Evolutionary conservation across 2,888 invertebrate species (phyloP), one percentile per base, ranked within the genome.

Genomic region (Trichopoda pennipes): DNA sequence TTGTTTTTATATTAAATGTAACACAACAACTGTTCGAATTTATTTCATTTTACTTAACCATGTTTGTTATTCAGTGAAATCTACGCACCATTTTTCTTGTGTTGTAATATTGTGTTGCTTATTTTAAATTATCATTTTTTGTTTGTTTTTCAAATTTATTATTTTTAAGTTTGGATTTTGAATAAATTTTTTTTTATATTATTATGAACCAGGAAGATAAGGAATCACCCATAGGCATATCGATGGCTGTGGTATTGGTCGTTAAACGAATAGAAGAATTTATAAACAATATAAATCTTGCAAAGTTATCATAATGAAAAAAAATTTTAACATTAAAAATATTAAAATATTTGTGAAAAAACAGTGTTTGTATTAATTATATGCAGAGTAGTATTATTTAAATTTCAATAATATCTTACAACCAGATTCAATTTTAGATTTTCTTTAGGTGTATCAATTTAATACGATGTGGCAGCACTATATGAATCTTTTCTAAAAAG

Each of bases 11-110:
- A 60, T 69, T 77, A 14, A 72, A 76, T 79, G 70, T 81, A 84
- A 81, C 80, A 81, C 83, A 84, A 84, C 84, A 84, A 81, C 68
- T 81, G 76, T 60, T 82, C 77, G 58, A 83, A 81, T 75, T 64
- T 84, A 60, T 80, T 70, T 63, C 23, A 42, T 68, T 69, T 77
- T 56, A 16, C 35, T 61, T 68, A 66, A 55, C 66, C 68, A 44
- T 84, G 21, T 81, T 56, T 51, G 16, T 58, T 70, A 63, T 70
- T 70, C 23, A 58, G 72, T 76, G 82, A 82, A 72, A 75, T 79
- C 82, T 82, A 82, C 82, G 82, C 82, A 82, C 82, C 82, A 82
- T 79, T 79, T 69, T 61, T 76, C 75, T 69, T 69, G 17, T 72
- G 77, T 55, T 72, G 77, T 55, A 60, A 79, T 66, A 78, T 66